These are phyloP conservation scores for Lytechinus pictus DNA, from an alignment of 35 echinoderm and acorn worm genomes.

Conservation along the genomic window DNA sequence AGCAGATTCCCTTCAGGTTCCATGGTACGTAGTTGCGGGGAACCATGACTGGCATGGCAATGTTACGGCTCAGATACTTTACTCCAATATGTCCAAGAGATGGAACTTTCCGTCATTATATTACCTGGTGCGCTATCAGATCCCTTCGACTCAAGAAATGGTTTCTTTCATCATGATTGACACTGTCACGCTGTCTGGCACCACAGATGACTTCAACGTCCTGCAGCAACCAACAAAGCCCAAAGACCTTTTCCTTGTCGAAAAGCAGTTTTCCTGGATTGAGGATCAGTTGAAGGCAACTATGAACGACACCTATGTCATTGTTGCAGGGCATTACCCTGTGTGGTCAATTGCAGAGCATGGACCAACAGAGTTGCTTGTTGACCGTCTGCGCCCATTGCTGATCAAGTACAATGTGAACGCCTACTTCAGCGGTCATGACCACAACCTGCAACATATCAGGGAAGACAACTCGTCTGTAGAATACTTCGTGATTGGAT, in stretches of 20 bases:
- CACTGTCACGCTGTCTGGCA: constrained; percentile 80
- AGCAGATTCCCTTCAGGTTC: constrained; percentile 74
- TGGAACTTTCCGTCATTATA: constrained; percentile 82
- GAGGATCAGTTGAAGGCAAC: constrained; percentile 73
- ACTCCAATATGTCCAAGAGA: constrained; percentile 82
- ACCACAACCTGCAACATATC: constrained; percentile 96
- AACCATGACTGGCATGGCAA: constrained; percentile 91
- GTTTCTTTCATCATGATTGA: constrained; percentile 91
- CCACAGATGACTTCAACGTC: constrained; percentile 50
- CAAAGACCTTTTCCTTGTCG: constrained; percentile 54
- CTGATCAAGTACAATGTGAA: constrained; percentile 89
- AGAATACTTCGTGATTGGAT: constrained; percentile 92
- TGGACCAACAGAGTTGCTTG: constrained; percentile 84
- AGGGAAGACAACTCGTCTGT: constrained; percentile 75
- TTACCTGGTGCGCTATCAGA: constrained; percentile 68
- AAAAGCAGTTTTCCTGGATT: constrained; percentile 83
- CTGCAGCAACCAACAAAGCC: constrained; percentile 67
- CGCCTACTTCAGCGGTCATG: constrained; percentile 94
- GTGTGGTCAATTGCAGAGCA: constrained; percentile 98
- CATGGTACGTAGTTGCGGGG: constrained; percentile 90
- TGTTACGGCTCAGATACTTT: constrained; percentile 75
- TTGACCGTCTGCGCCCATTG: constrained; percentile 64
- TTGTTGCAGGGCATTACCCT: constrained; percentile 93
- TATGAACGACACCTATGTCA: constrained; percentile 74
- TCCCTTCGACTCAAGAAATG: constrained; percentile 68